Evolutionary conservation across 2,113 vertebrate genomes (phyloP).

Genomic region (Carassius auratus): DNA sequence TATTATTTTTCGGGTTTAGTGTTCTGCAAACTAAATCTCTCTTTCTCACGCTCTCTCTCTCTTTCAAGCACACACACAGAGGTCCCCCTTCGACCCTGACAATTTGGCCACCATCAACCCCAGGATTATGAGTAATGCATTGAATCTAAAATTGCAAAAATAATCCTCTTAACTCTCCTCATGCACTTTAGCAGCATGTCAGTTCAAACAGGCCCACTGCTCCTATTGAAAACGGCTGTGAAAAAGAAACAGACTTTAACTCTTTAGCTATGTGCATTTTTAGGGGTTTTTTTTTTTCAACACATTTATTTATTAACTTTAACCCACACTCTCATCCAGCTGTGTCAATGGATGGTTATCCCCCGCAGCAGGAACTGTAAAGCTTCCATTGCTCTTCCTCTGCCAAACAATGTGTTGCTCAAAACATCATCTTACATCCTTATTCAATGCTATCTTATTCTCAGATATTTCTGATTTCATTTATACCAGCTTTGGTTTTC

Average conservation of each 20-base stretch:
- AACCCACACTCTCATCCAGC: constrained; percentile 9
- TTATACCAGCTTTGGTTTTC: background rate
- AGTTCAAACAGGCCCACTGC: constrained; percentile 71
- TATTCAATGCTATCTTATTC: background rate
- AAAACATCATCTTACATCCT: background rate
- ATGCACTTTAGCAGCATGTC: constrained; percentile 75
- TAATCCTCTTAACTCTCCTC: constrained; percentile 82
- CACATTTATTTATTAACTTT: constrained; percentile 11
- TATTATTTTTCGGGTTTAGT: background rate
- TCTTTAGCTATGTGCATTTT: constrained; percentile 11
- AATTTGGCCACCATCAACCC: constrained; percentile 76
- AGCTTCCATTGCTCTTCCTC: background rate
- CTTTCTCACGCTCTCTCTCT: constrained; percentile 60
- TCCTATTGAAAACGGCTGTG: constrained; percentile 49
- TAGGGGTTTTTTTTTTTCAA: background rate
- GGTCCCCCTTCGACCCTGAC: constrained; percentile 68
- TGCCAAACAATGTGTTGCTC: background rate
- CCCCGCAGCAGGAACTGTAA: background rate
- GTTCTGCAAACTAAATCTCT: constrained; percentile 35
- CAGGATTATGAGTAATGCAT: constrained; percentile 82
- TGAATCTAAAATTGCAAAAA: constrained; percentile 81
- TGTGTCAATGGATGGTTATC: background rate
- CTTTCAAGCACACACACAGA: constrained; percentile 67
- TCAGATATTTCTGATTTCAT: background rate
- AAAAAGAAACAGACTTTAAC: constrained; percentile 36